Percentiles rank a stretch among this genome's conserved stretches.
phyloP scores from a whole-genome alignment of 2,888 invertebrate genomes.

The Patella pellucida region DNA sequence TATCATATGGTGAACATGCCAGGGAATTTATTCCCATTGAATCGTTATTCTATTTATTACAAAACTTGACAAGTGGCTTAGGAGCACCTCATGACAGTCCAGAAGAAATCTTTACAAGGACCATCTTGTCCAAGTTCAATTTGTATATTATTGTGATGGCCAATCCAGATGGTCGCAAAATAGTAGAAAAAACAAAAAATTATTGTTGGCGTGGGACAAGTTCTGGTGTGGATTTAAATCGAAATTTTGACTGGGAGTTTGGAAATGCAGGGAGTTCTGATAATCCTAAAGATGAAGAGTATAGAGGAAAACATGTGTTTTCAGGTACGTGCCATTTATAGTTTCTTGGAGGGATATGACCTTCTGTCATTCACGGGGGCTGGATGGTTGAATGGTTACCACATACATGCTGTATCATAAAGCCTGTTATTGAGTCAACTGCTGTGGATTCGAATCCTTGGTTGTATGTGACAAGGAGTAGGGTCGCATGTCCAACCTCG shows the following conservation, averaged over 20 bases:
- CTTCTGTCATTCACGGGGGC: background rate
- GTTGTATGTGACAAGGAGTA: too few relatives aligned
- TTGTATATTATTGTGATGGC: constrained; percentile 61
- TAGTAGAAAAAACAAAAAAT: constrained; percentile 59
- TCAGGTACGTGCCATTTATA: constrained; percentile 50
- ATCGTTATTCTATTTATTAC: constrained; percentile 56
- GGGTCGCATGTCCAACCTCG: too few relatives aligned
- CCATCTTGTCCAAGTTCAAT: constrained; percentile 56
- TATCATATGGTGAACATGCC: constrained; percentile 69
- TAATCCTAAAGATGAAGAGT: constrained; percentile 62
- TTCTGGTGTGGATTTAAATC: constrained; percentile 66
- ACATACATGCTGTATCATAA: too few relatives aligned
- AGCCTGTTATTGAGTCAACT: too few relatives aligned
- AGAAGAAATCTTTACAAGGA: constrained; percentile 37
- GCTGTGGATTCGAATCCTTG: too few relatives aligned
- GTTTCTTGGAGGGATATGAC: too few relatives aligned
- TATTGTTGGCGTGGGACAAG: constrained; percentile 68
- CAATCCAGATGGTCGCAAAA: constrained; percentile 66
- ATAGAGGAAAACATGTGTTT: constrained; percentile 59
- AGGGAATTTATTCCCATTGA: constrained; percentile 68
- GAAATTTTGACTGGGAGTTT: constrained; percentile 69
- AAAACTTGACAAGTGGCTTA: constrained; percentile 52
- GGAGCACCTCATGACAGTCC: constrained; percentile 26
- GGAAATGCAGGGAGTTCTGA: constrained; percentile 64
- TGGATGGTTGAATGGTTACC: too few relatives aligned